These are phyloP conservation scores for Alauda arvensis DNA, from an alignment of 2,797 vertebrate genomes.

Conservation along the genomic window DNA sequence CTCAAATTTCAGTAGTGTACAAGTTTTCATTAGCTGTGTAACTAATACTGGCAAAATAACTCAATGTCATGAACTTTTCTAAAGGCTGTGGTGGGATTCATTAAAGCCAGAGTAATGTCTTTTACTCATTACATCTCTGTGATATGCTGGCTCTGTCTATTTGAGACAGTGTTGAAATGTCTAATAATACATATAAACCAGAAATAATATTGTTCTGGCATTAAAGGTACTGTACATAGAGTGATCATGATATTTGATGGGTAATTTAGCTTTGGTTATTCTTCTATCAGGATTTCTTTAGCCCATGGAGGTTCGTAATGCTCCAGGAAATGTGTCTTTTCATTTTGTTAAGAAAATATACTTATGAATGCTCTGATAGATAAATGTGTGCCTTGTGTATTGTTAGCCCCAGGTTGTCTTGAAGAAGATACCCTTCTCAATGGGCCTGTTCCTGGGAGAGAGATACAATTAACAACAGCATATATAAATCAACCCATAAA, in stretches of 20 bases:
- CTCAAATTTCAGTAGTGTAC: background rate
- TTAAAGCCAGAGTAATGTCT: slow-evolving; percentile 5
- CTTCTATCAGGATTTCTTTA: slow-evolving; percentile 30
- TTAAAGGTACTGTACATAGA: slow-evolving; percentile 28
- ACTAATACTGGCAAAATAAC: slow-evolving; percentile 25
- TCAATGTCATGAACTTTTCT: slow-evolving; percentile 20
- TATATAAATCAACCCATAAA: background rate
- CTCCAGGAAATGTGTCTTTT: slow-evolving; percentile 14
- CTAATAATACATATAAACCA: slow-evolving; percentile 3
- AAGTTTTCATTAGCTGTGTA: background rate
- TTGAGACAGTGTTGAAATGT: background rate
- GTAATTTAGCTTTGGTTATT: slow-evolving; percentile 36
- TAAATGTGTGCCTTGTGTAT: background rate
- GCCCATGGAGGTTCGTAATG: background rate
- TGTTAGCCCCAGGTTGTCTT: slow-evolving; percentile 4
- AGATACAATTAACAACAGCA: background rate
- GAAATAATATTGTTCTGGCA: slow-evolving; percentile 42
- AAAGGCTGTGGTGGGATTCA: slow-evolving; percentile 33
- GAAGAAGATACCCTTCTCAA: background rate
- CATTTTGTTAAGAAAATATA: slow-evolving; percentile 44
- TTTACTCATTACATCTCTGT: background rate
- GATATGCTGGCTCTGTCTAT: background rate
- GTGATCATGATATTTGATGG: slow-evolving; percentile 22
- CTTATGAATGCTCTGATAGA: background rate
- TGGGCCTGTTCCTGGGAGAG: background rate